Evolutionary conservation across 2,113 vertebrate genomes (phyloP).

Genomic region (Leuciscus idus): DNA sequence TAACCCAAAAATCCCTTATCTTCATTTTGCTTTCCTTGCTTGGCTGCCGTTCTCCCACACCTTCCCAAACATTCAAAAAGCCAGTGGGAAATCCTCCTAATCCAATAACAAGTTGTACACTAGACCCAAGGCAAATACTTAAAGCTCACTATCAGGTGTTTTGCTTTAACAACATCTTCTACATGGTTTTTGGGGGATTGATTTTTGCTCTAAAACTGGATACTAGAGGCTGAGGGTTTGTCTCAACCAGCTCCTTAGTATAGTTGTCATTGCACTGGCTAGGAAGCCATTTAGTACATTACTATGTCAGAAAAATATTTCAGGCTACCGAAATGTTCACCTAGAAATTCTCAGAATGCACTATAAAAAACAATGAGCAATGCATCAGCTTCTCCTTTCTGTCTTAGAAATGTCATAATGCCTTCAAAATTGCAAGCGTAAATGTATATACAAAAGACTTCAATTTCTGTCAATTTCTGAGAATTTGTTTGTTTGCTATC

Average conservation of each 20-base stretch:
- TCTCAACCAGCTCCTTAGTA: not conserved
- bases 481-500: no score
- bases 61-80: constrained; percentile 42
- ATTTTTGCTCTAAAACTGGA: constrained; percentile 24
- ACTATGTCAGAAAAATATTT: not conserved
- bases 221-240: not conserved
- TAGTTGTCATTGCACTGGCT: not conserved
- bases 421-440: not conserved
- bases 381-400: not conserved
- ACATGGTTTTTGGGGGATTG: constrained; percentile 11
- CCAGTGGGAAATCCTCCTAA: constrained; percentile 43
- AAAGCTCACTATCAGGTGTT: constrained; percentile 30
- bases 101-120: constrained; percentile 47
- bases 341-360: not conserved
- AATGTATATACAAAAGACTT: not conserved
- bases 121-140: constrained; percentile 46
- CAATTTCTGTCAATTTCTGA: no score
- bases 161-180: constrained; percentile 9
- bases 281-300: not conserved
- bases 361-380: not conserved
- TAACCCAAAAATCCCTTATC: constrained; percentile 38
- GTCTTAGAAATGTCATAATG: not conserved
- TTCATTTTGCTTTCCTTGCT: constrained; percentile 32
- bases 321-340: not conserved
- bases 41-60: constrained; percentile 31